These are phyloP conservation scores for Drosophila tristis DNA, from an alignment of 1,140 invertebrate genomes.

Conservation along the genomic window DNA sequence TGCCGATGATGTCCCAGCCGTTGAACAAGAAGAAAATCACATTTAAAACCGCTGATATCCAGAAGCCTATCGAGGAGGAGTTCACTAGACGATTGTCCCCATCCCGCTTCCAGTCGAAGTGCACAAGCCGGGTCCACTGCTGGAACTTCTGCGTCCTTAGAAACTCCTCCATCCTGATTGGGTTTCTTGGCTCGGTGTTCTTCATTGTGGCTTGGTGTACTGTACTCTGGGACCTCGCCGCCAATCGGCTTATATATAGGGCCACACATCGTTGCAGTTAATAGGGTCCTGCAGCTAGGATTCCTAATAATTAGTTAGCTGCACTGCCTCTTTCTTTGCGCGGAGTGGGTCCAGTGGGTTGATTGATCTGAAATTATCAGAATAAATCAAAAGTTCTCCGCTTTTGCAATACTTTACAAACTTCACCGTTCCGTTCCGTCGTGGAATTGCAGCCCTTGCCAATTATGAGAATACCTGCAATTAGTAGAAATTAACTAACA, in stretches of 20 bases:
- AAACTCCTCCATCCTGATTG: conserved; percentile 34
- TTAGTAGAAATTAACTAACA: not conserved
- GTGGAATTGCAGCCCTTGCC: conserved; percentile 8
- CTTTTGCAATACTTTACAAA: no score
- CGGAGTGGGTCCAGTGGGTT: no score
- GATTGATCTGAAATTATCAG: no score
- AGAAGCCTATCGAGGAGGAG: conserved; percentile 8
- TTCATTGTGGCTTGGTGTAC: conserved; percentile 11
- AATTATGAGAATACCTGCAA: not conserved
- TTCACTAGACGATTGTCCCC: conserved; percentile 28
- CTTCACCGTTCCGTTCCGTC: no score
- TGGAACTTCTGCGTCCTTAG: conserved; percentile 21
- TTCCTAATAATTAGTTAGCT: no score
- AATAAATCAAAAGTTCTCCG: no score
- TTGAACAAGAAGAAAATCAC: conserved; percentile 13
- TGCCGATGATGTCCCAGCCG: conserved; percentile 5
- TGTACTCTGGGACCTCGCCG: not conserved
- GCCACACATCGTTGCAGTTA: no score
- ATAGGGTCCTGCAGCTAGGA: no score
- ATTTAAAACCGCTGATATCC: conserved; percentile 7
- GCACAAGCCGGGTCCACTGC: not conserved
- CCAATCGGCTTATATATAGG: no score
- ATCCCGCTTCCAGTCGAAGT: conserved; percentile 28
- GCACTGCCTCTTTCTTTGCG: no score
- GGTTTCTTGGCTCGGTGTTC: not conserved